A percentile compares a stretch with the other conserved stretches of the same genome.
Conservation (phyloP, 2,888 invertebrate genomes). For the Candidula unifasciata region DNA sequence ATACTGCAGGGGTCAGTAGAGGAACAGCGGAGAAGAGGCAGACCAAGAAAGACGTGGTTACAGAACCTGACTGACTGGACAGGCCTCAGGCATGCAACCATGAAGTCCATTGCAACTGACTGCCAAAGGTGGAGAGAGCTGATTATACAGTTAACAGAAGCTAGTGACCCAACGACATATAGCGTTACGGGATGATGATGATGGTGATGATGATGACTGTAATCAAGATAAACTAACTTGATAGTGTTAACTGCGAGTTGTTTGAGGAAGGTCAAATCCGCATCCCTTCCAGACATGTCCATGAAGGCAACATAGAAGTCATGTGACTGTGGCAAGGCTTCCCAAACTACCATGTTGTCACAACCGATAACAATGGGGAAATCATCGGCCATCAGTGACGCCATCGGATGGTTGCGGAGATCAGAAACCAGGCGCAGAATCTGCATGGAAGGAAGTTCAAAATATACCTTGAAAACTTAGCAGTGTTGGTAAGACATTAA, state of each 20-base stretch:
- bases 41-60: no score
- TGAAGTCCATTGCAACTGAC: no score
- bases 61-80: no score
- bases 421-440: slow-evolving; percentile 71
- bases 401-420: slow-evolving; percentile 72
- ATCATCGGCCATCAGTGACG: slow-evolving; percentile 64
- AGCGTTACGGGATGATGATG: no score
- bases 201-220: background rate
- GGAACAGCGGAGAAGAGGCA: no score
- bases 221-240: slow-evolving; percentile 61
- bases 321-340: slow-evolving; percentile 69
- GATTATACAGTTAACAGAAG: no score
- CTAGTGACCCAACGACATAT: no score
- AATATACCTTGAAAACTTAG: background rate
- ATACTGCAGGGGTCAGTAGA: no score
- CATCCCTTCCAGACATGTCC: slow-evolving; percentile 68
- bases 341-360: slow-evolving; percentile 74
- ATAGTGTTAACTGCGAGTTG: slow-evolving; percentile 73
- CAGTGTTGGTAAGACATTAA: no score
- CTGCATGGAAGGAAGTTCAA: slow-evolving; percentile 55
- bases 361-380: slow-evolving; percentile 73
- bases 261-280: slow-evolving; percentile 71
- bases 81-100: no score
- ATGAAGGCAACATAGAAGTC: slow-evolving; percentile 75
- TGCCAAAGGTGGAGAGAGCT: no score